These are phyloP conservation scores for Phyllotis vaccarum DNA, from an alignment of 2,797 vertebrate species.

Conservation along the genomic window DNA sequence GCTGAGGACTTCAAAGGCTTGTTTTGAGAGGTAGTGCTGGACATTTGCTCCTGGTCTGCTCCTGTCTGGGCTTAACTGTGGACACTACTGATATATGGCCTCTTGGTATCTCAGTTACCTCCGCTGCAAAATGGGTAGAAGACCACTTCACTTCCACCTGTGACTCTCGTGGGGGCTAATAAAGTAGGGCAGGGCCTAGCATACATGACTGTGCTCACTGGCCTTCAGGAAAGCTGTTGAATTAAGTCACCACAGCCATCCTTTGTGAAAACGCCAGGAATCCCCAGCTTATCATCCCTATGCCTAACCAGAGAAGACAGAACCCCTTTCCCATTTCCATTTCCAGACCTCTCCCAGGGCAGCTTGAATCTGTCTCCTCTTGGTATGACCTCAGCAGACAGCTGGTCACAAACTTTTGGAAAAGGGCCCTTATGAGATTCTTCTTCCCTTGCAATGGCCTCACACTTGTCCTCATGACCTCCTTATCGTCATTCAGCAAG, in stretches of 20 bases:
- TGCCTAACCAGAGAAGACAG: not conserved
- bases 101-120: not conserved
- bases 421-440: conserved; percentile 63
- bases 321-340: not conserved
- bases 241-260: not conserved
- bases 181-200: not conserved
- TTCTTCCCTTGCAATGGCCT: conserved; percentile 69
- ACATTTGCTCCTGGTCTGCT: not conserved
- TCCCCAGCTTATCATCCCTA: not conserved
- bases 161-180: not conserved
- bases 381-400: conserved; percentile 73
- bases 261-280: not conserved
- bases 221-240: not conserved
- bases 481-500: not conserved
- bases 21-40: not conserved
- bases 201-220: too few relatives aligned
- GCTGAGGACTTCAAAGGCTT: not conserved
- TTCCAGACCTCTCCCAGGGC: not conserved
- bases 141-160: fast-evolving
- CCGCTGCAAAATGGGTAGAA: not conserved
- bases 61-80: too few relatives aligned
- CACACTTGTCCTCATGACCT: conserved; percentile 72
- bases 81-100: not conserved
- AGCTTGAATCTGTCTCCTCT: conserved; percentile 28
- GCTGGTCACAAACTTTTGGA: conserved; percentile 73